Evolutionary conservation across 2,113 vertebrate species (phyloP), one percentile per base, ranked within the genome.

Genomic region (Thalassoma bifasciatum): DNA sequence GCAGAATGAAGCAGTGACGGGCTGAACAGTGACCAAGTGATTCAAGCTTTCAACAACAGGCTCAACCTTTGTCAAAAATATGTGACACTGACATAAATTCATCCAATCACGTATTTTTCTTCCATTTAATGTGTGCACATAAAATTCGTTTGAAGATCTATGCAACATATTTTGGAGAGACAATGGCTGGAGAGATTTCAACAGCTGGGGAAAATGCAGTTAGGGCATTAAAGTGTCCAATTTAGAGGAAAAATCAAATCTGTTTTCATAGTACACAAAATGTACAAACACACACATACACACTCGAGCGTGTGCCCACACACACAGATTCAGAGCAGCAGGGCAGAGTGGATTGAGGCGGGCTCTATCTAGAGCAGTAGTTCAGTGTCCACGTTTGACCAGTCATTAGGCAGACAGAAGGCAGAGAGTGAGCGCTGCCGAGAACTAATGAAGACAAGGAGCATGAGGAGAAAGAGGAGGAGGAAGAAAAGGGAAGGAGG

Each of bases 361-460:
- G 79, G 63, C 61, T 66, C 30, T 77, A 81, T 80, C 75, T 72
- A 53, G 78, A 78, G 66, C 59, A 1, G 73, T 79, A 85, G 77
- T 88, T 78, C 63, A 8, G 76, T 23, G 16, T 67, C 64, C 34
- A 17, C 30, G 36, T 82, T 78, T 81, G 87, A 84, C 90, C 82
- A 38, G 71, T 79, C 84, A 87, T 92, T 86, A 89, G 65, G 64
- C 72, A 66, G 79, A 75, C 57, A 59, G 8, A 62, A 66, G 75
- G 61, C 53, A 56, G 83, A 56, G 83, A 87, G 68, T 58, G 49
- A 75, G 76, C 21, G 17, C 59, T 52, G 71, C 67, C 47, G 77
- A 84, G 60, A 46, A 60, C 83, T 92, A 88, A 92, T 89, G 85
- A 88, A 86, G 85, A 88, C 30, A 30, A 81, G 62, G 65, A 71